These are phyloP conservation scores for Eulithis testata DNA, from an alignment of 2,888 invertebrate species.

Conservation along the genomic window DNA sequence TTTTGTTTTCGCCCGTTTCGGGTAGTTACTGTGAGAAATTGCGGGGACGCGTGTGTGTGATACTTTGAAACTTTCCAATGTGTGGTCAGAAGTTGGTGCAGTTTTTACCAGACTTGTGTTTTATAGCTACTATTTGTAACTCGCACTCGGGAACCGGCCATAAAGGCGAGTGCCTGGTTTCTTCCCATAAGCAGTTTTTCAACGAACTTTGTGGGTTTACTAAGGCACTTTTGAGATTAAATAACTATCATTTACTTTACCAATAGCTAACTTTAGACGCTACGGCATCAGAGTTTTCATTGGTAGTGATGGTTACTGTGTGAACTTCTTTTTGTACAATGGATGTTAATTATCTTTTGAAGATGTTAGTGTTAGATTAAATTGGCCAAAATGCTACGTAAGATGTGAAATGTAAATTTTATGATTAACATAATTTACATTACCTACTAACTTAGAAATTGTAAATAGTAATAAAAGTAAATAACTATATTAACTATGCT, in stretches of 20 bases:
- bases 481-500: slow-evolving; percentile 7
- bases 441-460: slow-evolving; percentile 10
- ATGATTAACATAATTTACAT: slow-evolving; percentile 17
- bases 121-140: slow-evolving; percentile 44
- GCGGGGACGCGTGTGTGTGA: slow-evolving; percentile 39
- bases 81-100: slow-evolving; percentile 45
- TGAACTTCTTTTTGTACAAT: slow-evolving; percentile 21
- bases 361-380: slow-evolving; percentile 58
- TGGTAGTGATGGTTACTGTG: not conserved
- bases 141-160: slow-evolving; percentile 34
- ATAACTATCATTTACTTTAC: not conserved
- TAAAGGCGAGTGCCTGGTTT: slow-evolving; percentile 35
- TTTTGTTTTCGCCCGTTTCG: slow-evolving; percentile 17
- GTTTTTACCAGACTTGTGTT: slow-evolving; percentile 44
- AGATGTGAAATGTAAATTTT: slow-evolving; percentile 31
- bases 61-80: slow-evolving; percentile 42
- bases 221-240: slow-evolving; percentile 20
- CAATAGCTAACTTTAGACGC: not conserved
- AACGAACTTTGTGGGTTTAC: slow-evolving; percentile 22
- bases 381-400: slow-evolving; percentile 59
- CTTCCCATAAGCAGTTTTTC: slow-evolving; percentile 37
- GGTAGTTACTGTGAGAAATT: slow-evolving; percentile 40
- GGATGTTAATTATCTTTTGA: slow-evolving; percentile 38
- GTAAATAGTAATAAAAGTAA: slow-evolving; percentile 30
- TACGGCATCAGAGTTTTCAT: slow-evolving; percentile 10